A percentile compares a stretch with the other conserved stretches of the same genome.
Conservation (phyloP, 2,797 vertebrate genomes). For the Pseudochirops cupreus region DNA sequence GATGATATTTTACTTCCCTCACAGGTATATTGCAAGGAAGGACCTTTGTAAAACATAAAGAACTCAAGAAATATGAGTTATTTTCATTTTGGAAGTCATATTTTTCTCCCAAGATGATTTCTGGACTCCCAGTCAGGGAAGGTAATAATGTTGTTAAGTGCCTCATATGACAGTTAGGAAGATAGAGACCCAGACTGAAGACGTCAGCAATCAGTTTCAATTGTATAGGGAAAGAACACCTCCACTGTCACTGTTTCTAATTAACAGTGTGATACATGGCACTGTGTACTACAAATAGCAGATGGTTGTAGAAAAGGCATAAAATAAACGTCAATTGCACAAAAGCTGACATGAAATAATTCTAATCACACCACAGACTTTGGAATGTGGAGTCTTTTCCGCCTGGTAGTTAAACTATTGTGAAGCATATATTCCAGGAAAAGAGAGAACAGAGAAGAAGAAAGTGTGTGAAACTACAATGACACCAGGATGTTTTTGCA, state of each 20-base stretch:
- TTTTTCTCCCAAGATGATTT: constrained; percentile 22
- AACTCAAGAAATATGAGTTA: constrained; percentile 11
- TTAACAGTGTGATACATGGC: constrained; percentile 74
- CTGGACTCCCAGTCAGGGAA: constrained; percentile 37
- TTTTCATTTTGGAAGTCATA: constrained; percentile 1
- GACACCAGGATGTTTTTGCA: constrained; percentile 18
- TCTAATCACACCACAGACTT: constrained; percentile 74
- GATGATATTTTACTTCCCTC: constrained; percentile 6
- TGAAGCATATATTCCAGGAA: constrained; percentile 71
- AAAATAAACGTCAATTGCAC: constrained; percentile 80
- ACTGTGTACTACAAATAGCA: constrained; percentile 68
- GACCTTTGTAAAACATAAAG: neutral
- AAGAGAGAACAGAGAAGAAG: constrained; percentile 69
- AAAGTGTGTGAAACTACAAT: constrained; percentile 73
- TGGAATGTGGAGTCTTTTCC: constrained; percentile 60
- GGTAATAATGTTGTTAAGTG: constrained; percentile 11
- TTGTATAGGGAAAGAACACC: constrained; percentile 25
- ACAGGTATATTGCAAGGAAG: neutral
- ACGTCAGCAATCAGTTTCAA: neutral
- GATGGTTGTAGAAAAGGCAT: constrained; percentile 78
- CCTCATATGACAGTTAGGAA: constrained; percentile 9
- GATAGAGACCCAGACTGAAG: constrained; percentile 18
- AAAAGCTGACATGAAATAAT: constrained; percentile 74
- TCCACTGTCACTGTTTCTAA: constrained; percentile 63
- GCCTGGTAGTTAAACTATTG: constrained; percentile 72